phyloP scores from a whole-genome alignment of 2,888 invertebrate genomes.

The Lydus trimaculatus region DNA sequence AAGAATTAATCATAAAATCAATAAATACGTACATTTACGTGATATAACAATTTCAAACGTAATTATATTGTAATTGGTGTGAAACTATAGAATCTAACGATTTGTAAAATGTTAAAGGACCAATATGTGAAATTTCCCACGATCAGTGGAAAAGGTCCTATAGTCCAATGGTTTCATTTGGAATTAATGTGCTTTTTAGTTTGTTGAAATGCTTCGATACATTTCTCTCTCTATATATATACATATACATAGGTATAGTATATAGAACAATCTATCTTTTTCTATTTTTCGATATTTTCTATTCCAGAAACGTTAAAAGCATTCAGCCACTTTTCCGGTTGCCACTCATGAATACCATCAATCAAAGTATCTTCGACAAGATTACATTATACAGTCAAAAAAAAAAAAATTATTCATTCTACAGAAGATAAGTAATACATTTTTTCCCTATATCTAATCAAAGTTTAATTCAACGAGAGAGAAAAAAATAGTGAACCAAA shows the following conservation, averaged over 20 bases:
- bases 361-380: constrained; percentile 35
- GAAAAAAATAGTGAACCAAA: too few relatives aligned
- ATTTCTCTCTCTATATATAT: background rate
- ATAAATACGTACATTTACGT: background rate
- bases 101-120: background rate
- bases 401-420: constrained; percentile 3
- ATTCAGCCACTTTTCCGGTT: constrained; percentile 41
- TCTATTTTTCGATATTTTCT: background rate
- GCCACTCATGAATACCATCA: constrained; percentile 40
- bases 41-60: background rate
- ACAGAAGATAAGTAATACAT: background rate
- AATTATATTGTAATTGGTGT: background rate
- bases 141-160: constrained; percentile 13
- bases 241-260: background rate
- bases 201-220: constrained; percentile 15
- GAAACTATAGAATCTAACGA: background rate
- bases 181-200: constrained; percentile 37
- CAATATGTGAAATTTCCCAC: constrained; percentile 35
- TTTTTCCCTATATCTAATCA: background rate
- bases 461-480: too few relatives aligned
- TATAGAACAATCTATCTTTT: background rate
- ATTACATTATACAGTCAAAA: constrained; percentile 26
- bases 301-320: constrained; percentile 23
- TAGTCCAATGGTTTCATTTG: constrained; percentile 19
- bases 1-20: background rate